These are phyloP conservation scores for Zingel zingel DNA, from an alignment of 2,113 vertebrate genomes.

Conservation along the genomic window DNA sequence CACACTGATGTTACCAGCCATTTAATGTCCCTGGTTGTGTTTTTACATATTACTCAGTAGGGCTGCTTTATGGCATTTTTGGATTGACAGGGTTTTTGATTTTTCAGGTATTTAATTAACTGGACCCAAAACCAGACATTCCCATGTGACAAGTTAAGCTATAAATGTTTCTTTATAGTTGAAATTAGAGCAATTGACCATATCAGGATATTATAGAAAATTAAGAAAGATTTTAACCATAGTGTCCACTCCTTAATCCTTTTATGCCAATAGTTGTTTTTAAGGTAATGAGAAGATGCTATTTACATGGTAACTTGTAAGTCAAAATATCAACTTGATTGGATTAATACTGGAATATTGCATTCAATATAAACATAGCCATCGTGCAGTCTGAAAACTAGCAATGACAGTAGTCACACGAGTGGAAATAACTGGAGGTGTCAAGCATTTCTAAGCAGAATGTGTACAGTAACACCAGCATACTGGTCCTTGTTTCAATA, in stretches of 20 bases:
- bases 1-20: neutral
- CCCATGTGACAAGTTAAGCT: neutral
- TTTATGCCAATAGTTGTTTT: neutral
- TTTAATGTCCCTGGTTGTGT: neutral
- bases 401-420: neutral
- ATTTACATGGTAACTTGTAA: neutral
- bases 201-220: no score
- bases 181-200: no score
- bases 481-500: no score
- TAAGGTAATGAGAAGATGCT: neutral
- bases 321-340: neutral
- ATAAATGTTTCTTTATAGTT: no score
- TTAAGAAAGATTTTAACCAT: neutral
- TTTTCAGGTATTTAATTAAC: neutral
- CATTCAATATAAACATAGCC: neutral
- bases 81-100: neutral
- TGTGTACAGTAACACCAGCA: no score
- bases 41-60: neutral
- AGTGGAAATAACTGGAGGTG: no score
- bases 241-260: neutral
- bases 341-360: neutral
- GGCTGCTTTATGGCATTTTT: neutral
- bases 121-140: neutral
- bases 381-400: no score
- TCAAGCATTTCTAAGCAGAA: neutral